Evolutionary conservation across 2,888 invertebrate species (phyloP).

Genomic region (Parnassius mnemosyne): DNA sequence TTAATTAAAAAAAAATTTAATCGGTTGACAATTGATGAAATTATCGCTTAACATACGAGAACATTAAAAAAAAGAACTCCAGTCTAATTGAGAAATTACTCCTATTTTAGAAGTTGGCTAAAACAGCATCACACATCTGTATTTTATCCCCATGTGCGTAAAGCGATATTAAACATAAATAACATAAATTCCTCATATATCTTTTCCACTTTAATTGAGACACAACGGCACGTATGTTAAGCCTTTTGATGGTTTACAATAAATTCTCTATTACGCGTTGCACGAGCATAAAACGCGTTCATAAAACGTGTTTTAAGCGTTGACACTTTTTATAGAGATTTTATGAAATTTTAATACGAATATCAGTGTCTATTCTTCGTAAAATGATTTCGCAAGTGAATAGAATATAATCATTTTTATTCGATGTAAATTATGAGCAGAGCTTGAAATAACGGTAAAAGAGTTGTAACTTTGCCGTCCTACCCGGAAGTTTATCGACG

Average conservation of each 20-base stretch:
- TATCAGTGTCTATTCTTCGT: not conserved
- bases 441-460: no score
- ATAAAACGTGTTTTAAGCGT: conserved; percentile 20
- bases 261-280: conserved; percentile 19
- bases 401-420: not conserved
- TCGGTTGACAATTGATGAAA: no score
- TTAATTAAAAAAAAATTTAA: no score
- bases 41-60: no score
- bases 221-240: conserved; percentile 17
- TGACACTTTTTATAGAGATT: conserved; percentile 19
- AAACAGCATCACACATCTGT: no score
- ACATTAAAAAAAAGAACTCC: no score
- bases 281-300: conserved; percentile 10
- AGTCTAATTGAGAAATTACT: no score
- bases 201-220: conserved; percentile 19
- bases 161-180: conserved; percentile 11
- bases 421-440: no score
- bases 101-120: no score
- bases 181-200: conserved; percentile 6
- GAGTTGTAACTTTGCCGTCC: no score
- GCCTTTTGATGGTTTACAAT: conserved; percentile 15
- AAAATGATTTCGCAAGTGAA: not conserved
- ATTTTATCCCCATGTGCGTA: not conserved
- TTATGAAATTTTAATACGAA: conserved; percentile 20
- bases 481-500: no score